Conservation (phyloP, 2,888 invertebrate genomes). For the Apoda limacodes region DNA sequence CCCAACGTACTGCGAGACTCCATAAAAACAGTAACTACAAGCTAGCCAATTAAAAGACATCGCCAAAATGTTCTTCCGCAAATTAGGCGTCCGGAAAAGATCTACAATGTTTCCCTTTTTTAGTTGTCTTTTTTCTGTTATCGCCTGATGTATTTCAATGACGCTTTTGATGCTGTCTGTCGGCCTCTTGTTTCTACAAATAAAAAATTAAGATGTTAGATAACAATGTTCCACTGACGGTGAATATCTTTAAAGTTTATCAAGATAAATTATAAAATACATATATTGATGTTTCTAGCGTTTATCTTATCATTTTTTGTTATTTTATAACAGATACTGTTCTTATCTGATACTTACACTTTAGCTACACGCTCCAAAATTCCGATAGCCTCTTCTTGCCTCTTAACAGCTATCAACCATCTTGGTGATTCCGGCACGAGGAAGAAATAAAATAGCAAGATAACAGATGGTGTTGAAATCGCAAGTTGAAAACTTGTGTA, state of each 20-base stretch:
- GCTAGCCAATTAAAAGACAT: constrained; percentile 84
- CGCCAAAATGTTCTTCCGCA: constrained; percentile 76
- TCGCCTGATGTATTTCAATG: constrained; percentile 43
- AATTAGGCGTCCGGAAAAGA: constrained; percentile 77
- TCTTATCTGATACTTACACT: constrained; percentile 32
- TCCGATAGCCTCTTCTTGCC: constrained; percentile 72
- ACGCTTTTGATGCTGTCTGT: constrained; percentile 49
- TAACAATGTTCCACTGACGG: no score
- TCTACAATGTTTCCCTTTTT: constrained; percentile 72
- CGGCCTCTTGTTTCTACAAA: constrained; percentile 58
- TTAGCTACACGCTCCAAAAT: constrained; percentile 76
- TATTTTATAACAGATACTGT: no score
- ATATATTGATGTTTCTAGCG: background rate
- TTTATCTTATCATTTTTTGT: background rate
- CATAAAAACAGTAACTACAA: constrained; percentile 82
- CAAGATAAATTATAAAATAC: background rate
- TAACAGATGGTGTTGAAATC: constrained; percentile 68
- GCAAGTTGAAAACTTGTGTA: constrained; percentile 76
- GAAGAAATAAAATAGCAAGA: constrained; percentile 75
- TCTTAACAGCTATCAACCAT: constrained; percentile 80
- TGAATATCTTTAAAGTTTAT: no score
- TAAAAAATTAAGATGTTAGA: constrained; percentile 9
- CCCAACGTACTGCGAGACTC: constrained; percentile 85
- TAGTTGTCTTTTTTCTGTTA: constrained; percentile 33
- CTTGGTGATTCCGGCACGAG: constrained; percentile 83